Base-by-base conservation (phyloP, 2,113 vertebrate species). In the Equus przewalskii region DNA sequence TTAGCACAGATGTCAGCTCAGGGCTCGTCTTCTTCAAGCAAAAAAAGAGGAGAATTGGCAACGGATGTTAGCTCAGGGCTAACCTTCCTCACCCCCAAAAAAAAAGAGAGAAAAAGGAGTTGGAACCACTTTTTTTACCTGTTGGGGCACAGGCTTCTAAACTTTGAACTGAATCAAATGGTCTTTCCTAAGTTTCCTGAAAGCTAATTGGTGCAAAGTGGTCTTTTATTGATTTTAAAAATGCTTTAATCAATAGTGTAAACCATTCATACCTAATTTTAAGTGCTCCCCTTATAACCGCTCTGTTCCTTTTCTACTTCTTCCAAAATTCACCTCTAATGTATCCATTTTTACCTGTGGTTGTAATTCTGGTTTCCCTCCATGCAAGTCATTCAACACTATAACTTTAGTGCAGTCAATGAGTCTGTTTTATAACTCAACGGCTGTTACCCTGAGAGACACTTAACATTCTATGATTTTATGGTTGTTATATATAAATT, bases 171-270 rank as follows among this genome's bases (percentile, higher is more conserved):
- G 89, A 95, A 96, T 84, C 84, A 80, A 96, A 72, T 79, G 65
- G 26, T 30, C 49, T 96, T 98, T 83, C 70, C 58, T 93, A 98
- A 98, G 96, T 41, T 85, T 75, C 3, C 89, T 95, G 80, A 96
- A 98, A 98, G 93, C 64, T 80, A 86, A 86, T 97, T 85, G 69
- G 72, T 95, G 70, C 94, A 97, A 98, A 98, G 19, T 65, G 85
- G 96, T 94, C 94, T 93, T 21, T 64, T 97, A 98, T 98, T 98
- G 98, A 98, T 98, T 98, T 95, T 96, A 62, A 96, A 98, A 98
- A 98, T 79, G 79, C 88, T 65, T 98, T 98, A 98, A 98, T 99
- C 98, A 98, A 98, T 98, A 98, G n/a, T 95, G 21, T 76, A 94
- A 91, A 97, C 92, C 97, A 94, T 98, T 98, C 95, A 97, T 97